These are phyloP conservation scores for Hetaerina titia DNA, from an alignment of 2,888 invertebrate species.

Conservation along the genomic window DNA sequence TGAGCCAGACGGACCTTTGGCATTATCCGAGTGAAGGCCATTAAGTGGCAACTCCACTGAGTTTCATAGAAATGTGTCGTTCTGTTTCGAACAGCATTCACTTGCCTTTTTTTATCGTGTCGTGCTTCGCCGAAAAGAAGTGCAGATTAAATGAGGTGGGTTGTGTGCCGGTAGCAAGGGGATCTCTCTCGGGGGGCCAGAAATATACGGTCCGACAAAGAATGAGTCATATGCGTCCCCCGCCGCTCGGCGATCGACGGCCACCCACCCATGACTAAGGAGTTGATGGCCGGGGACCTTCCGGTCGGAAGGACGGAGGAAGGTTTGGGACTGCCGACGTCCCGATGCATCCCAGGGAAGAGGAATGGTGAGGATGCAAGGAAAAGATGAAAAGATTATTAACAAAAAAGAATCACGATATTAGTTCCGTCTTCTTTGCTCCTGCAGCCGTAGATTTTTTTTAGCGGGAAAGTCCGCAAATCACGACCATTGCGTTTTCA, in stretches of 20 bases:
- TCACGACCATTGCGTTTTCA: not conserved
- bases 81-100: not conserved
- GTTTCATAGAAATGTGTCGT: not conserved
- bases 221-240: not conserved
- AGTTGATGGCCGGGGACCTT: not conserved
- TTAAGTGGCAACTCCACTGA: not conserved
- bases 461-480: not conserved
- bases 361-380: not conserved
- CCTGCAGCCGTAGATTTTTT: not conserved
- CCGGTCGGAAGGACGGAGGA: not conserved
- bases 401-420: not conserved
- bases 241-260: not conserved
- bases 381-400: not conserved
- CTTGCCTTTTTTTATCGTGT: not conserved
- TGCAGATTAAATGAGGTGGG: not conserved
- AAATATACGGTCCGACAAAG: not conserved
- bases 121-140: not conserved
- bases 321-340: not conserved
- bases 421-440: constrained; percentile 17
- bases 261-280: not conserved
- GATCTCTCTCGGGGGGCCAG: not conserved
- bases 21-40: not conserved
- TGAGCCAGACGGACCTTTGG: not conserved
- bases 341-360: not conserved
- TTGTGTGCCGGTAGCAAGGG: not conserved